Base-by-base conservation (phyloP, 2,113 vertebrate genomes). In the Pollimyrus isidori region DNA sequence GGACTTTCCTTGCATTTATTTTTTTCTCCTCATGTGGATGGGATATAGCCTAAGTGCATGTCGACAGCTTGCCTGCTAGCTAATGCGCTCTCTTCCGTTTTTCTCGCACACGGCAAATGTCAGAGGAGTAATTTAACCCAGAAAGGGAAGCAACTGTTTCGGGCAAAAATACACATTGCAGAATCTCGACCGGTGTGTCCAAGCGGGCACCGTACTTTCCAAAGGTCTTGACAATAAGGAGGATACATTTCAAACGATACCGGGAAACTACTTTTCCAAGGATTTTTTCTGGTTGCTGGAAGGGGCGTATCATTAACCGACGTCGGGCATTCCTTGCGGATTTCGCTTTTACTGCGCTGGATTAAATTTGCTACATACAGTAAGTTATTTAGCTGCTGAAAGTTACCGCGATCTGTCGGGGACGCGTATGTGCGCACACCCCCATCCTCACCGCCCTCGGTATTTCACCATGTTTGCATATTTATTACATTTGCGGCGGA, bases 31-130 rank as follows among this genome's bases (percentile, higher is more conserved):
- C 52, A 52, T 45, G 23, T 49, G 56, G 88, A 7, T 86, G 48
- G 89, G 46, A 69, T 76, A 88, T 86, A n/a, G n/a, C n/a, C n/a
- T n/a, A 88, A 88, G 76, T 89, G 90, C 50, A 88, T 88, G 87
- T 91, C 88, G 92, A 35, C 82, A 88, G 87, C 62, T 88, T 88
- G 90, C 89, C 90, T 85, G 89, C 76, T 56, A 26, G 86, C 86
- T 85, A 90, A 88, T 80, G 56, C 87, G 88, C 90, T 92, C 89
- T 93, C 93, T 93, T 92, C 92, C 91, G 92, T 93, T 90, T 92
- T 92, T 53, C n/a, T 89, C 52, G 13, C 76, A 83, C 48, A 82
- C 90, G 65, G 65, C n/a, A 58, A 90, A 90, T 88, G 90, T 89
- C 89, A 89, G 65, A 88, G 89, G 89, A 89, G 82, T 91, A 88